Conservation (phyloP, 2,113 vertebrate species). For the Zosterops pallidus region DNA sequence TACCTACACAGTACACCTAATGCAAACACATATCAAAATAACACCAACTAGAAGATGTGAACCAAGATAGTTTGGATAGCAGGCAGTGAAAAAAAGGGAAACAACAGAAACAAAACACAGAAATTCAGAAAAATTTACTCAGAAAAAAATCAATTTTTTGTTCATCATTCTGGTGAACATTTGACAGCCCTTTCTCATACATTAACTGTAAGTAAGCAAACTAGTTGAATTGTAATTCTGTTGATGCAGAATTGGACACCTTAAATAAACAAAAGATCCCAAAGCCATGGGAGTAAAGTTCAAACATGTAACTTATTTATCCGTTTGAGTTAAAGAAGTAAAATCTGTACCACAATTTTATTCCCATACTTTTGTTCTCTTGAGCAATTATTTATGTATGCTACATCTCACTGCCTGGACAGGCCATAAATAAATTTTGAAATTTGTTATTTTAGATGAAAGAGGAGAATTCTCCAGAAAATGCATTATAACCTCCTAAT, state of each 20-base stretch:
- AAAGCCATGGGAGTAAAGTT: slow-evolving; percentile 61
- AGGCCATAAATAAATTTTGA: not conserved
- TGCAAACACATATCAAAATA: not conserved
- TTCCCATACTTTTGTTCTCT: not conserved
- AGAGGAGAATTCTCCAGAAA: not conserved
- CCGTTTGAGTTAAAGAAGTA: slow-evolving; percentile 36
- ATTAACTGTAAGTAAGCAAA: slow-evolving; percentile 68
- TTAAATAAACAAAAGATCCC: slow-evolving; percentile 69
- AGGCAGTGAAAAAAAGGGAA: not conserved
- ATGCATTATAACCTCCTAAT: not conserved
- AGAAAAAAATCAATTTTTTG: not conserved
- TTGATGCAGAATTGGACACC: slow-evolving; percentile 67
- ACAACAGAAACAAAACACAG: not conserved
- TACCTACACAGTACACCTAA: not conserved
- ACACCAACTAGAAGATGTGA: not conserved
- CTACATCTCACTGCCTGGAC: not conserved
- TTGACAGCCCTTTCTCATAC: slow-evolving; percentile 66
- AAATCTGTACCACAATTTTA: not conserved
- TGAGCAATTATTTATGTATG: not conserved
- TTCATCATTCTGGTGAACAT: slow-evolving; percentile 64
- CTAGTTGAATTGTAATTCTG: slow-evolving; percentile 69
- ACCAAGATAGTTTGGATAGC: not conserved
- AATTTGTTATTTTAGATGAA: not conserved
- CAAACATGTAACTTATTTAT: slow-evolving; percentile 60
- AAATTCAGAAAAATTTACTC: not conserved